These are phyloP conservation scores for Cremastobaeus sp. DNA, from an alignment of 2,888 invertebrate genomes.

Conservation along the genomic window DNA sequence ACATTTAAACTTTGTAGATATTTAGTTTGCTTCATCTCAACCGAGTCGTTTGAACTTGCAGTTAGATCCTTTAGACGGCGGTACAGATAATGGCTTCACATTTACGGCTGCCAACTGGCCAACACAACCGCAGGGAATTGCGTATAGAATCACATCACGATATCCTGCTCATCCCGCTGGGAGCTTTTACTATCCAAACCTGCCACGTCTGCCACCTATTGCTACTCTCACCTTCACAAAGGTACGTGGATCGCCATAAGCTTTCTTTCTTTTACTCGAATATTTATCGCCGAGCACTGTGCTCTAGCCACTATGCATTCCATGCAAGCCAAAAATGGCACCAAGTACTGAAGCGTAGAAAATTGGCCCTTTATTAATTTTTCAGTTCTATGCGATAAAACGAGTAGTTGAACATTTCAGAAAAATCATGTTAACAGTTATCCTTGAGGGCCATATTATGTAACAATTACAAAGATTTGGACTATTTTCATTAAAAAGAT, in stretches of 20 bases:
- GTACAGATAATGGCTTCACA: constrained; percentile 96
- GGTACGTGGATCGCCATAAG: constrained; percentile 79
- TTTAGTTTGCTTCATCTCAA: constrained; percentile 32
- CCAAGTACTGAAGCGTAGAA: too few species aligned
- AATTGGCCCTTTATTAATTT: too few species aligned
- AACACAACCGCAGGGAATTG: constrained; percentile 91
- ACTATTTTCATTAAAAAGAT: too few species aligned
- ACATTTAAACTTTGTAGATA: too few species aligned
- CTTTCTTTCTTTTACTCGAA: constrained; percentile 7
- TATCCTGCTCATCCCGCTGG: constrained; percentile 95
- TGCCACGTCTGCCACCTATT: constrained; percentile 91
- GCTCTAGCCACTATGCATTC: background rate
- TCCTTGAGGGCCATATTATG: too few species aligned
- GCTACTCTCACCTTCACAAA: constrained; percentile 95
- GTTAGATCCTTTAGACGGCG: constrained; percentile 95
- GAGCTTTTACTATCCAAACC: constrained; percentile 95
- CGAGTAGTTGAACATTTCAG: too few species aligned
- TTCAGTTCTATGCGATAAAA: too few species aligned
- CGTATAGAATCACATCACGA: constrained; percentile 91
- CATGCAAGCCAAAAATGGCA: too few species aligned
- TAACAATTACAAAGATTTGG: too few species aligned
- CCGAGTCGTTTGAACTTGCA: constrained; percentile 71
- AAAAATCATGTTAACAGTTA: too few species aligned
- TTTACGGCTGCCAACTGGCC: constrained; percentile 99
- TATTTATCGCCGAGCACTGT: constrained; percentile 8